Conservation (phyloP, 2,113 vertebrate species). For the Phylloscopus trochiloides region DNA sequence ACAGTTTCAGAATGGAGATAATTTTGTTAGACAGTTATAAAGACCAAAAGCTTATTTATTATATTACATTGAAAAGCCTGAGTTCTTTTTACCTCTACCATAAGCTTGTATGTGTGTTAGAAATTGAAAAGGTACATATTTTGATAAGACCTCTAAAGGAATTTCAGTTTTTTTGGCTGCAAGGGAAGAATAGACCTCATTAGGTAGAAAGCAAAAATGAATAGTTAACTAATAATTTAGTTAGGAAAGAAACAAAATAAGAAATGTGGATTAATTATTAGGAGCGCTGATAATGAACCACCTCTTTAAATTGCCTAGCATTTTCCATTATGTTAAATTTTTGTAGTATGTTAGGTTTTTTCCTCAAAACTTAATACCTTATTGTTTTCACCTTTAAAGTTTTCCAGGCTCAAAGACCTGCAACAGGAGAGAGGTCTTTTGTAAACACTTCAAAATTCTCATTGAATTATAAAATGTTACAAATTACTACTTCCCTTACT, state of each 20-base stretch:
- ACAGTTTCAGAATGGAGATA: background rate
- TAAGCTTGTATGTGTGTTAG: background rate
- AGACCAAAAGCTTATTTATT: background rate
- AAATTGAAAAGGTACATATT: background rate
- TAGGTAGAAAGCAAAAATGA: background rate
- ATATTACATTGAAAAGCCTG: background rate
- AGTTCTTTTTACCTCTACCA: background rate
- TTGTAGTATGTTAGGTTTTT: background rate
- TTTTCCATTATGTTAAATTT: background rate
- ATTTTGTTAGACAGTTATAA: background rate
- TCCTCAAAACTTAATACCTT: background rate
- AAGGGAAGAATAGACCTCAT: background rate
- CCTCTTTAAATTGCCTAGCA: background rate
- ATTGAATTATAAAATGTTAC: background rate
- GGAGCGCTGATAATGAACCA: background rate
- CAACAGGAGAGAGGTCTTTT: background rate
- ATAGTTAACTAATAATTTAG: background rate
- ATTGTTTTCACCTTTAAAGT: background rate
- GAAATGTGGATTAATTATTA: background rate
- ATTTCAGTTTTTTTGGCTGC: background rate
- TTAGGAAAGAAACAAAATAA: conserved; percentile 1
- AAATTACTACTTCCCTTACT: background rate
- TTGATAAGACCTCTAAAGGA: background rate
- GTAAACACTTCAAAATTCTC: background rate
- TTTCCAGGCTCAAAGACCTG: background rate